These are phyloP conservation scores for Temnothorax longispinosus DNA, from an alignment of 1,140 invertebrate species.

Conservation along the genomic window DNA sequence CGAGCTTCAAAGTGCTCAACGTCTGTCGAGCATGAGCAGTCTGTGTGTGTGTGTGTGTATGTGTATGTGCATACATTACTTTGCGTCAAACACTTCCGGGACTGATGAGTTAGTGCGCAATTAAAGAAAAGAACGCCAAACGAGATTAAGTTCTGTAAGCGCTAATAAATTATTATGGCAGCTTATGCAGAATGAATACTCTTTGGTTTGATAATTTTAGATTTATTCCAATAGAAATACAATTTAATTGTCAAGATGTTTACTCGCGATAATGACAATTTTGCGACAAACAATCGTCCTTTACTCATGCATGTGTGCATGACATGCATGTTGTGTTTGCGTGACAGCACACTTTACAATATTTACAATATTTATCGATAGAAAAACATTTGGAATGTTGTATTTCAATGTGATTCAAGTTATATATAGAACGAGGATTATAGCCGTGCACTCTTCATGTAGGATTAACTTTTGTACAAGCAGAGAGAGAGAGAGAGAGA, in stretches of 20 bases:
- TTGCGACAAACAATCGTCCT: background rate
- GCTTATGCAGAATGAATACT: background rate
- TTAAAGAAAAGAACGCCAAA: conserved; percentile 3
- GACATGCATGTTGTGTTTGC: too few relatives aligned
- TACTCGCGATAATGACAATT: background rate
- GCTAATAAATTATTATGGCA: background rate
- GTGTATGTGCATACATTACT: conserved; percentile 15
- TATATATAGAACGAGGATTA: conserved; percentile 4
- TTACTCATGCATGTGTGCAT: background rate
- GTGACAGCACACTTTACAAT: too few relatives aligned
- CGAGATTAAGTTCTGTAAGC: background rate
- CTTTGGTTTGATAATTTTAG: background rate
- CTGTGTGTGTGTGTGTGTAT: background rate
- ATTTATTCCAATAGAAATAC: background rate
- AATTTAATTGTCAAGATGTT: background rate
- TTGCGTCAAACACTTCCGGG: conserved; percentile 20
- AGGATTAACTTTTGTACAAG: conserved; percentile 36
- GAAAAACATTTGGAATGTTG: background rate
- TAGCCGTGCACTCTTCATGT: background rate
- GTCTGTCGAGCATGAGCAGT: conserved; percentile 51
- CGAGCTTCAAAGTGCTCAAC: conserved; percentile 65
- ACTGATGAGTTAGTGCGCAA: background rate
- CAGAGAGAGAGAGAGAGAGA: background rate
- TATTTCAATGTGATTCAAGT: background rate
- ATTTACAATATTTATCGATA: conserved; percentile 1